Evolutionary conservation across 2,113 vertebrate species (phyloP), one percentile per base, ranked within the genome.

Genomic region (Lucifuga dentata): DNA sequence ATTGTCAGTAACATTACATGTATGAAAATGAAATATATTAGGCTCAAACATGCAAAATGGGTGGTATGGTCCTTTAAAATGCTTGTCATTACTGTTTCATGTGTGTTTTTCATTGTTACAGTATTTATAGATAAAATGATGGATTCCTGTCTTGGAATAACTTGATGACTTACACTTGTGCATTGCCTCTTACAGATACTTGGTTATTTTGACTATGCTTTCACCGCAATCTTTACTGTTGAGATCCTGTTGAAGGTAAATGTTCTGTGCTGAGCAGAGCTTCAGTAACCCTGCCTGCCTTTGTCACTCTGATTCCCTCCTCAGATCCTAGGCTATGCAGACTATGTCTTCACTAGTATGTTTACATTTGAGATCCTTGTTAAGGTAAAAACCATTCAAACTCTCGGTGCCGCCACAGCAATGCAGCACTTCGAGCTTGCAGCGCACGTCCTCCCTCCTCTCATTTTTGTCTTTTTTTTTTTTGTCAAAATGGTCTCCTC

Each of bases 131-230:
- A 26, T 21, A 29, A 21, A 51, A 69, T 26, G 41, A 19, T 71
- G 16, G 16, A 7, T 29, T 84, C 57, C 74, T 67, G 10, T 52
- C 45, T 35, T 75, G 66, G 44, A 79, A 73, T 77, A 68, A 79
- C 45, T 53, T 68, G 71, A 75, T 78, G 76, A 72, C 69, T 73
- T 75, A 62, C 87, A 89, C 84, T 77, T 89, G 80, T 91, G 83
- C 84, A 79, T 92, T 97, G 88, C 95, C 92, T 90, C 94, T 92
- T 98, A 87, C 96, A 99, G 98, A 96, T 99, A 93, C 97, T 99
- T 94, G 98, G 97, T 95, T 99, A 99, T 95, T 98, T 99, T 96
- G 98, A 99, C 95, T 99, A 98, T 96, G 98, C 96, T 92, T 99
- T 99, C 94, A 99, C 98, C 90, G 95, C 97, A 93, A 99, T 99